Evolutionary conservation across 2,888 invertebrate genomes (phyloP), one percentile per base, ranked within the genome.

Genomic region (Nomada ferruginata): DNA sequence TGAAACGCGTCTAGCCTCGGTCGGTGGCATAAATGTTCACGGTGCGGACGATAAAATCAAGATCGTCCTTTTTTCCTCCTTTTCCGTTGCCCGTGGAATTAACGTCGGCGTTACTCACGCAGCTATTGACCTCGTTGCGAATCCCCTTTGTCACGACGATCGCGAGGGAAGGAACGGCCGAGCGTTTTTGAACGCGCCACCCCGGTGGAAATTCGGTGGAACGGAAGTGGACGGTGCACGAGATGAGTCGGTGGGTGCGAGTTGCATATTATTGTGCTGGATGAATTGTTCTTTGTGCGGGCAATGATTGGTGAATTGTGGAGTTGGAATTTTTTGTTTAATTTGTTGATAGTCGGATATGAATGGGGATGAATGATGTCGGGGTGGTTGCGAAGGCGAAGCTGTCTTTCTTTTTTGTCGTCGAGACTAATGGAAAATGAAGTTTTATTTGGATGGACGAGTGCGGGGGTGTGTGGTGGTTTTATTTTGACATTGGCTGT

Each of bases 51-150:
- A 82, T 82, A 79, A 76, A 63, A 75, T 82, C 80, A 64, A 76
- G 80, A 72, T 82, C 57, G 57, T 61, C 29, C 63, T 76, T 77
- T 80, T 76, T 71, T 75, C 23, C 59, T 63, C 68, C 63, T 66
- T 23, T 42, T 5, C 63, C 61, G 66, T 76, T 61, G 76, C n/a
- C 13, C 26, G 52, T 7, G 68, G 59, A 76, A 71, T 80, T 71
- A 72, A 76, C 52, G 81, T 69, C 53, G 55, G 59, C 76, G 52
- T 76, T 79, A 68, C 59, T 80, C 82, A 68, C 57, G 68, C 82
- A 80, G 76, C 71, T 80, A 79, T 82, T 76, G 59, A 82, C 76
- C 76, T 64, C 80, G 76, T 82, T 75, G 75, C 42, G 65, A 75
- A 63, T 77, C 53, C 23, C 66, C 75, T 79, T 79, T 79, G 70